Base-by-base conservation (phyloP, 2,888 invertebrate species). In the Hirtodrosophila alboralis region DNA sequence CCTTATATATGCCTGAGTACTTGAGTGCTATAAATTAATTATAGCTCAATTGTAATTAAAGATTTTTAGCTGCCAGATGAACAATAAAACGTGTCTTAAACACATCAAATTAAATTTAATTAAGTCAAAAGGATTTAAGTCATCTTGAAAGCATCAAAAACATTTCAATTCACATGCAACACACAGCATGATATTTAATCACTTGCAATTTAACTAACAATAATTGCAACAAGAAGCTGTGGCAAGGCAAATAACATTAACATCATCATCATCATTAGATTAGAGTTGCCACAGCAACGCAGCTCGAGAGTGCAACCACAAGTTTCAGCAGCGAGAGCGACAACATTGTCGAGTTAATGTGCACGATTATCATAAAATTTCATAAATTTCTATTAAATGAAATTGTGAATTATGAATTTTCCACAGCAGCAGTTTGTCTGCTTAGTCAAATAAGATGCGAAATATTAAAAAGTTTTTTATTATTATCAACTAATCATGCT, bases 11-110 rank as follows among this genome's bases (percentile, higher is more conserved):
- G 41, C 8, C 59, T 52, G 28, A 52, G 49, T 52, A 14, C 33
- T 59, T 28, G 16, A 37, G 40, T 40, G 30, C 33, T 53, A 43
- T 36, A 36, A 49, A 53, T 58, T 47, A 27, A 28, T 37, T 54
- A 48, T 44, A 59, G 63, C 62, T 52, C 48, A 66, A 62, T 59
- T 62, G 61, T 37, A 77, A 75, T 75, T 60, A 69, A 57, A 33
- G 36, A 47, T 40, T 33, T n/a, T 16, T 44, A 45, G 57, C 51
- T 41, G 27, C 41, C 36, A 41, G 21, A 28, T 3, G 1, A 47
- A 26, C 12, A 31, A 23, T 21, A 16, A 10, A 44, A 13, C n/a
- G n/a, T 18, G 18, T 5, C 18, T 18, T 18, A 18, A 18, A 5
- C 18, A n/a, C n/a, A n/a, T n/a, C n/a, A n/a, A n/a, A n/a, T n/a